Conservation (phyloP, 1,140 invertebrate species). For the Cydia splendana region DNA sequence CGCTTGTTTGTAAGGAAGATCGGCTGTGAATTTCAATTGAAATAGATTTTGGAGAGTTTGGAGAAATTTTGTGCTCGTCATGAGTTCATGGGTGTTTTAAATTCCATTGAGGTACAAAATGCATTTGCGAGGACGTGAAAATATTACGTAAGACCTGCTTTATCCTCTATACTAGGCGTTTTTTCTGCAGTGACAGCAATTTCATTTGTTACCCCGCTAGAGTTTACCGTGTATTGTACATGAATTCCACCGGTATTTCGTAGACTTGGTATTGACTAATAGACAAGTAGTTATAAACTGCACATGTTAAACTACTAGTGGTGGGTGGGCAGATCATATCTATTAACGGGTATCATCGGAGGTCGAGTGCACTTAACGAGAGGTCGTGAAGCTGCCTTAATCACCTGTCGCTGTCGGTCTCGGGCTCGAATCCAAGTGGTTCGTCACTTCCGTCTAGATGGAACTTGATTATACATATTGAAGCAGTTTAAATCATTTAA, state of each 20-base stretch:
- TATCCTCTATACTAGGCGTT: background rate
- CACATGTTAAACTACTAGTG: background rate
- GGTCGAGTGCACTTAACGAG: slow-evolving; percentile 25
- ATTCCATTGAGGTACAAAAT: background rate
- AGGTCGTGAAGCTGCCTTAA: slow-evolving; percentile 4
- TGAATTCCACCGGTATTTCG: too few species aligned
- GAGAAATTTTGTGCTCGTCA: background rate
- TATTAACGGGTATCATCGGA: slow-evolving; percentile 26
- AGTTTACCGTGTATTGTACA: too few species aligned
- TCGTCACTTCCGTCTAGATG: background rate
- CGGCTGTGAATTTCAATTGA: background rate
- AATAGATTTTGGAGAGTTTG: background rate
- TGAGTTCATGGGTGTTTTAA: background rate
- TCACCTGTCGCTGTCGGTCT: slow-evolving; percentile 7
- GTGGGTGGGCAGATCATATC: slow-evolving; percentile 8
- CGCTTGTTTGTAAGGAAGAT: slow-evolving; percentile 10
- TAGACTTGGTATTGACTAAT: too few species aligned
- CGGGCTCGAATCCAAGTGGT: slow-evolving; percentile 6
- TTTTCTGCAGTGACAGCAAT: too few species aligned
- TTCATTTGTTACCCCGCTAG: too few species aligned
- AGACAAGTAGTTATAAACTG: background rate
- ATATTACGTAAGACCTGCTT: background rate
- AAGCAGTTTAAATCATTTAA: too few species aligned
- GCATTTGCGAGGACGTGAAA: background rate
- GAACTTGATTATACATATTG: background rate